Evolutionary conservation across 2,888 invertebrate species (phyloP), one percentile per base, ranked within the genome.

Genomic region (Steinernema carpocapsae): DNA sequence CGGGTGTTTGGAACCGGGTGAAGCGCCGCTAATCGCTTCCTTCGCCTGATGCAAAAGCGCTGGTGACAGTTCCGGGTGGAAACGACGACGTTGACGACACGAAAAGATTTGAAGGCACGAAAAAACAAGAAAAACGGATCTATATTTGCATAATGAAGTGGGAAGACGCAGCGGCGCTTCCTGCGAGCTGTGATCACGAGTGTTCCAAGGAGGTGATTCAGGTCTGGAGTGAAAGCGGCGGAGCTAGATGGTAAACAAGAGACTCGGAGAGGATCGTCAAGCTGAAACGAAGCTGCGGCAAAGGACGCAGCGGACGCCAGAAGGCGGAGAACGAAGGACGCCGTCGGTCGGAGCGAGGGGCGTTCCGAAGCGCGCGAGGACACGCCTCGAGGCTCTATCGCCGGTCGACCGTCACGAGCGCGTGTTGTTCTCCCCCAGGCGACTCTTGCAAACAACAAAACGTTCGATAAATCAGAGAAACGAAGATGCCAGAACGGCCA

Each of bases 211-310:
- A 26, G 19, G 56, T 56, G 26, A 56, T 6, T 22, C 22, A 56
- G 4, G 56, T 43, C 7, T 26, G 56, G 26, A 14, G 56, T 12
- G 56, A 6, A 56, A 26, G 22, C 24, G 22, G 56, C 24, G 26
- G 56, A 7, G 12, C 22, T 22, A 56, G 26, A 24, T 24, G 56
- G 56, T 56, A 56, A 56, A 56, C 56, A 56, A 56, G 17, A 19
- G 51, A 51, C 14, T 19, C 19, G 17, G 51, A 51, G 51, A 19
- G 7, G 51, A 51, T 51, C 51, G 51, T 12, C 14, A 51, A 51
- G 51, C 19, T 10, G 51, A 51, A 19, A 17, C 51, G 51, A 43
- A 43, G 51, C 51, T 6, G 19, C 51, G 51, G 19, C 51, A 19
- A 19, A 10, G 51, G 17, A 6, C 17, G 17, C 17, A 19, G 56